These are phyloP conservation scores for Tricholaema leucomelas DNA, from an alignment of 2,113 vertebrate species.

Conservation along the genomic window DNA sequence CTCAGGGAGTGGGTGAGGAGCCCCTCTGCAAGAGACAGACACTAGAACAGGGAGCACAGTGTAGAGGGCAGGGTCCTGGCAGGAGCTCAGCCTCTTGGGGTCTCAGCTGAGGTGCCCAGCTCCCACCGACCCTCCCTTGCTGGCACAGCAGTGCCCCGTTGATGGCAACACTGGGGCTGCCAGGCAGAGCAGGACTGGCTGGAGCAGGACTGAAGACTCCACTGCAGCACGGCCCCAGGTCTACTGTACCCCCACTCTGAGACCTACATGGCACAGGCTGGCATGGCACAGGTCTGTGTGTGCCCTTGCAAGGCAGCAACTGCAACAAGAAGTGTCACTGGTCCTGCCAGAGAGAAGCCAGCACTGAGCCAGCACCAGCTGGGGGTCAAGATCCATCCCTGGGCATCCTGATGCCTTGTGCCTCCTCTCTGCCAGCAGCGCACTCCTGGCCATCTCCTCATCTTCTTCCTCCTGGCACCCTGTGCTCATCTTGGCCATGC, in stretches of 20 bases:
- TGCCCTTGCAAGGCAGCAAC: accelerated
- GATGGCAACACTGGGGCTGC: not conserved
- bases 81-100: not conserved
- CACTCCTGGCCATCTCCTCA: not conserved
- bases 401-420: accelerated
- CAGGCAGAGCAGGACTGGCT: not conserved
- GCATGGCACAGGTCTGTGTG: accelerated
- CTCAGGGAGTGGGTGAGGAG: accelerated
- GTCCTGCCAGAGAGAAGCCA: not conserved
- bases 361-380: not conserved
- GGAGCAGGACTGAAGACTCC: not conserved
- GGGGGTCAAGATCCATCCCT: not conserved
- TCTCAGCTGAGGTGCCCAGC: not conserved
- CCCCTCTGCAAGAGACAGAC: not conserved
- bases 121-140: not conserved
- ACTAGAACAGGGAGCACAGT: not conserved
- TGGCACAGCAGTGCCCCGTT: accelerated
- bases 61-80: not conserved
- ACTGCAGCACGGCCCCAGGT: accelerated
- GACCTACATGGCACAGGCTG: not conserved
- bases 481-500: not conserved
- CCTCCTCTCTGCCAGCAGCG: not conserved
- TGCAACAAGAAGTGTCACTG: not conserved
- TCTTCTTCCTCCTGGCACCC: not conserved
- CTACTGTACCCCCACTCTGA: not conserved